Evolutionary conservation across 2,888 invertebrate species (phyloP).

Genomic region (Drosophila nr. perissopoda): DNA sequence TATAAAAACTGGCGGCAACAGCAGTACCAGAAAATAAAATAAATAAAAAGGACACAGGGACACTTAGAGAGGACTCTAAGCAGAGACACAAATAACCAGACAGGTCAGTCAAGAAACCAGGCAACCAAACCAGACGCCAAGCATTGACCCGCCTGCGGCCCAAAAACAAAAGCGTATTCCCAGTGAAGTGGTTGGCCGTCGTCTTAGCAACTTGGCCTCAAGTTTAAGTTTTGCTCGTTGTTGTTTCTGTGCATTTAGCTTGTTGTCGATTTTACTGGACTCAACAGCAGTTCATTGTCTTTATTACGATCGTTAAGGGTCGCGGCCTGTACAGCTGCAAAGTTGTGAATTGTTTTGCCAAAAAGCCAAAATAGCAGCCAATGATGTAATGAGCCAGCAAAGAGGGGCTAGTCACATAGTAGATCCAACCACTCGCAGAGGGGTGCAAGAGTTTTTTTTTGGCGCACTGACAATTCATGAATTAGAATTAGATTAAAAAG

Average conservation of each 20-base stretch:
- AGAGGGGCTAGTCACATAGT: conserved; percentile 1
- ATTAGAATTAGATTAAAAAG: too few species aligned
- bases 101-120: conserved; percentile 29
- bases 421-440: conserved; percentile 10
- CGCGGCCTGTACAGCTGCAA: conserved; percentile 55
- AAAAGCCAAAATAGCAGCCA: conserved; percentile 58
- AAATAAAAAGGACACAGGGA: conserved; percentile 16
- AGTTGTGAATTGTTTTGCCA: conserved; percentile 73
- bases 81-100: conserved; percentile 58
- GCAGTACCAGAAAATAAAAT: conserved; percentile 30
- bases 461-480: conserved; percentile 39
- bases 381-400: conserved; percentile 60
- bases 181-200: conserved; percentile 52
- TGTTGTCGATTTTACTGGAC: conserved; percentile 26
- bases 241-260: conserved; percentile 8
- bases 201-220: conserved; percentile 48
- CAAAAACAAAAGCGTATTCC: conserved; percentile 23
- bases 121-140: conserved; percentile 24
- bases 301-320: conserved; percentile 61
- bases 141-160: conserved; percentile 28
- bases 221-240: conserved; percentile 38
- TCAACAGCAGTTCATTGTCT: conserved; percentile 69
- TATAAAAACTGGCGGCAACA: conserved; percentile 61
- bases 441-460: conserved; percentile 18
- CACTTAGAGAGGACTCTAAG: conserved; percentile 27